Base-by-base conservation (phyloP, 1,140 invertebrate genomes). In the Cherax destructor region DNA sequence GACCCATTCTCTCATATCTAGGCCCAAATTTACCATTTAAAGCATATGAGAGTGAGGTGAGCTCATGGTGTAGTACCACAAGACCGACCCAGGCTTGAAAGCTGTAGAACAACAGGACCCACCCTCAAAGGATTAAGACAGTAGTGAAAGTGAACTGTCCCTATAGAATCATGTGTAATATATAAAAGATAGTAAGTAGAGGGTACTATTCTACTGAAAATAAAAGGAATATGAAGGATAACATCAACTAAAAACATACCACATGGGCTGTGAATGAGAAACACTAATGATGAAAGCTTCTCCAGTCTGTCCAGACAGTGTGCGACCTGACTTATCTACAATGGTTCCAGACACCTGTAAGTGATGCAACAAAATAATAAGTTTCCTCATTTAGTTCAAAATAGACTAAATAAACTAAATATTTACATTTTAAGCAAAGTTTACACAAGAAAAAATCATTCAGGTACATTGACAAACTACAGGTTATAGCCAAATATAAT, bases 251-350 rank as follows among this genome's bases (percentile, higher is more conserved):
- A 78, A 65, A 65, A 52, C 88, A 93, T 94, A 95, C 95, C 95
- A 95, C 91, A 96, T 93, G 30, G 96, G 96, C 13, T 95, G 93
- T 24, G 94, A 94, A 94, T 96, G 96, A n/a, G 94, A 95, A 0
- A 96, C 94, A 93, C 95, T 95, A 84, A 96, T 95, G 24, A 96
- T 93, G 93, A 96, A 96, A 7, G 96, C 96, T 93, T 96, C 96
- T 56, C 95, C 95, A 30, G 95, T 96, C 94, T 96, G 96, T n/a
- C 96, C 96, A 59, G 96, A 96, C 18, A 96, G 93, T n/a, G 96
- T 96, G 78, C 96, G 93, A 5, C 96, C 96, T 95, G 95, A 96
- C 93, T 96, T 95, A 93, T 96, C 96, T 50, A 96, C 96, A 93
- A 96, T 96, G 1, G 96, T 96, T n/a, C 96, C 96, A 30, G 96